phyloP scores from a whole-genome alignment of 2,797 vertebrate species.

The Anguilla anguilla region DNA sequence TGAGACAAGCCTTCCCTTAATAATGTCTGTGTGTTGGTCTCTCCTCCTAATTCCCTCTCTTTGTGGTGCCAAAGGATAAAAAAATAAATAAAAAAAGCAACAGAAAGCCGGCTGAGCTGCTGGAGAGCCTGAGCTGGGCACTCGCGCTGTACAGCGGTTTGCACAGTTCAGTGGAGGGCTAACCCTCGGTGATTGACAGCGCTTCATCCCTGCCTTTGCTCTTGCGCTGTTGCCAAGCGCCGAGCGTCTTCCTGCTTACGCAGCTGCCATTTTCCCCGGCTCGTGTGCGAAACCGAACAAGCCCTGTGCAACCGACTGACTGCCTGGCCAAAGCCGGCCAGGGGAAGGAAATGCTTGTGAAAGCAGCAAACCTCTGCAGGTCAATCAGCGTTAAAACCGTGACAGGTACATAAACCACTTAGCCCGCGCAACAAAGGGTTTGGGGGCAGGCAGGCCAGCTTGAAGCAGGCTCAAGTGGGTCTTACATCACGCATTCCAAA shows the following conservation, averaged over 20 bases:
- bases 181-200: background rate
- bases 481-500: constrained; percentile 44
- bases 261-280: constrained; percentile 8
- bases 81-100: background rate
- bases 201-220: constrained; percentile 6
- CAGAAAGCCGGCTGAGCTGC: background rate
- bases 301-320: constrained; percentile 16
- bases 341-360: constrained; percentile 26
- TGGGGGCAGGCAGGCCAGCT: constrained; percentile 28
- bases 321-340: too few species aligned
- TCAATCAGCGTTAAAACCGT: constrained; percentile 29
- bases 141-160: background rate
- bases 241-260: background rate
- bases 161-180: background rate
- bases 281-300: background rate
- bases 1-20: background rate
- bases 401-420: constrained; percentile 21
- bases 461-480: constrained; percentile 44
- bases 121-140: background rate
- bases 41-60: background rate
- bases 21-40: constrained; percentile 10
- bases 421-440: constrained; percentile 12
- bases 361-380: constrained; percentile 10
- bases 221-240: background rate
- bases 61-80: background rate